A percentile compares a stretch with the other conserved stretches of the same genome.
Evolutionary conservation across 2,113 vertebrate genomes (phyloP).

Genomic region (Pelmatolapia mariae): DNA sequence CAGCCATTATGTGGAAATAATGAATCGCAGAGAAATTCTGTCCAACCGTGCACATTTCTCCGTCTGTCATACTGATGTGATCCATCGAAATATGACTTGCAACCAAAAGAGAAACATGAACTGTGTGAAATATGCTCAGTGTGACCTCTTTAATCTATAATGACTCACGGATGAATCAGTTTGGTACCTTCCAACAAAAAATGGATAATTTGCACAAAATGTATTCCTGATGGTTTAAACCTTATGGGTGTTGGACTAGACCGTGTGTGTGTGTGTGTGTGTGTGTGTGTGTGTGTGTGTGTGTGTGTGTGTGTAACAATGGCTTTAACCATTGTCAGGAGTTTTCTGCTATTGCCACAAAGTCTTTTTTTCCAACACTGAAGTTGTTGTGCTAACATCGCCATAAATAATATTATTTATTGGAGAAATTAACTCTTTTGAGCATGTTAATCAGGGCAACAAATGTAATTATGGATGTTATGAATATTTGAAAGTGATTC

Average conservation of each 20-base stretch:
- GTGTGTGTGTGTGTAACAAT: too few species aligned
- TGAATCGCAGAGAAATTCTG: slow-evolving; percentile 48
- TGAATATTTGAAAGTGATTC: not conserved
- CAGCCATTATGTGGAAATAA: slow-evolving; percentile 64
- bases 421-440: not conserved
- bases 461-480: not conserved
- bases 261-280: not conserved
- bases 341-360: not conserved
- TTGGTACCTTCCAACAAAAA: not conserved
- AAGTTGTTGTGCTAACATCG: not conserved
- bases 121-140: slow-evolving; percentile 13
- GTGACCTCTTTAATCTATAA: not conserved
- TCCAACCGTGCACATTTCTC: slow-evolving; percentile 25
- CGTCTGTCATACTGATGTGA: slow-evolving; percentile 22
- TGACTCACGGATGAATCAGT: slow-evolving; percentile 3
- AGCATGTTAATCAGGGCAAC: fast-evolving
- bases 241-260: not conserved
- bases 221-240: not conserved
- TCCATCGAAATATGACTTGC: slow-evolving; percentile 35
- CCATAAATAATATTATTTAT: slow-evolving; percentile 33
- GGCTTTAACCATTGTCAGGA: slow-evolving; percentile 44
- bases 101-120: slow-evolving; percentile 31
- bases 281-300: not conserved
- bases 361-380: slow-evolving; percentile 30
- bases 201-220: not conserved